These are phyloP conservation scores for Diaperis boleti DNA, from an alignment of 2,888 invertebrate species.

Conservation along the genomic window DNA sequence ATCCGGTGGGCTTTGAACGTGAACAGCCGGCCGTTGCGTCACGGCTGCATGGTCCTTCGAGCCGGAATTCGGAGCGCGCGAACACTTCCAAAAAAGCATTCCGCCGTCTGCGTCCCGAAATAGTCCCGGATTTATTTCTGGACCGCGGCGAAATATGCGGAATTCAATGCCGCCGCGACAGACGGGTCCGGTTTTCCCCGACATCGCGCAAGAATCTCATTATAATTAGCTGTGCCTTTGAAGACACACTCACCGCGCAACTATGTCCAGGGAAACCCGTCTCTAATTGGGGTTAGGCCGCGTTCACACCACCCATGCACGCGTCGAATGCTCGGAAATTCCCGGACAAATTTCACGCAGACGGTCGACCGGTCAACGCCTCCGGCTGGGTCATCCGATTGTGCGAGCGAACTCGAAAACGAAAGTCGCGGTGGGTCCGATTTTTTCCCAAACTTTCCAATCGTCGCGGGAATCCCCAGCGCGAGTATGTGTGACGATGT, in stretches of 20 bases:
- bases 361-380: not conserved
- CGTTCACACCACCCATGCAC: slow-evolving; percentile 1
- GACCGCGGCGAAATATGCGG: slow-evolving; percentile 57
- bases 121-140: slow-evolving; percentile 10
- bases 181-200: slow-evolving; percentile 64
- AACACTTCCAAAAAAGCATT: slow-evolving; percentile 34
- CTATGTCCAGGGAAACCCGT: slow-evolving; percentile 47
- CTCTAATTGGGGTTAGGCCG: slow-evolving; percentile 40
- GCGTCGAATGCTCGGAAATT: too few species aligned
- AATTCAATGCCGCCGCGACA: slow-evolving; percentile 60
- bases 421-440: slow-evolving; percentile 2
- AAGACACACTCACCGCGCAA: slow-evolving; percentile 39
- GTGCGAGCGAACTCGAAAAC: slow-evolving; percentile 8
- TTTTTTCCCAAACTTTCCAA: slow-evolving; percentile 26
- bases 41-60: too few species aligned
- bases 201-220: slow-evolving; percentile 31
- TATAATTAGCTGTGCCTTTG: slow-evolving; percentile 50
- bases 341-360: not conserved
- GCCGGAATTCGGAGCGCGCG: too few species aligned
- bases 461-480: slow-evolving; percentile 17
- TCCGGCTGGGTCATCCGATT: not conserved
- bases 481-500: too few species aligned
- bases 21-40: too few species aligned
- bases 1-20: too few species aligned
- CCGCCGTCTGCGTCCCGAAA: slow-evolving; percentile 14